Evolutionary conservation across 2,888 invertebrate species (phyloP).

Genomic region (Tanytarsus gracilentus): DNA sequence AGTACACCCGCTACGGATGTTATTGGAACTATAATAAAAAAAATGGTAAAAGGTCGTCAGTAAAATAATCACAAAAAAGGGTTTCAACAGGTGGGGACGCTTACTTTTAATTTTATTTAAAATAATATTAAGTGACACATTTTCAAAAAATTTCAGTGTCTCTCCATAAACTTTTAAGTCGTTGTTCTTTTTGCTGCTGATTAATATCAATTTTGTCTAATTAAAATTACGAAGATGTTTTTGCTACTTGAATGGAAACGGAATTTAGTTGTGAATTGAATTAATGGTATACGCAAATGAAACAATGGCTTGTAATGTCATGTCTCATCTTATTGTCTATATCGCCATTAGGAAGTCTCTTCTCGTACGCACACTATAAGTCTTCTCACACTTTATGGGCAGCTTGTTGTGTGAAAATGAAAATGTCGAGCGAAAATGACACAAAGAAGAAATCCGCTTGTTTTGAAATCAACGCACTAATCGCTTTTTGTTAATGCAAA

Average conservation of each 20-base stretch:
- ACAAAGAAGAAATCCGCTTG: too few species aligned
- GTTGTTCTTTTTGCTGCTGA: neutral
- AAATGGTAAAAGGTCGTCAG: neutral
- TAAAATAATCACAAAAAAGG: neutral
- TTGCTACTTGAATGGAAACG: neutral
- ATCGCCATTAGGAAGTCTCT: too few species aligned
- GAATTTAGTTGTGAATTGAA: neutral
- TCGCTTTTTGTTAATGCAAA: neutral
- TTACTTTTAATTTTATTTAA: too few species aligned
- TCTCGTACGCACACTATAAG: too few species aligned
- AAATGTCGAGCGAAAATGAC: too few species aligned
- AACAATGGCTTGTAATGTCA: neutral
- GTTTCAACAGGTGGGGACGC: too few species aligned
- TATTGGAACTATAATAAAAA: conserved; percentile 60
- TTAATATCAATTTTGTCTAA: neutral
- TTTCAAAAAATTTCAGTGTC: too few species aligned
- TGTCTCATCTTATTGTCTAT: neutral
- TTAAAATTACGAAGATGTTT: neutral
- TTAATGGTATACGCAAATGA: neutral
- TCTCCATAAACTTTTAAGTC: too few species aligned
- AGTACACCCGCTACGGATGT: conserved; percentile 72
- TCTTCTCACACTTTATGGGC: too few species aligned
- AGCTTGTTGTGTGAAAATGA: too few species aligned
- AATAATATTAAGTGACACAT: too few species aligned
- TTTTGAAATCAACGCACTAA: neutral